Percentiles rank a stretch among this genome's conserved stretches.
phyloP scores from a whole-genome alignment of 2,888 invertebrate genomes.

The Blastobasis adustella region DNA sequence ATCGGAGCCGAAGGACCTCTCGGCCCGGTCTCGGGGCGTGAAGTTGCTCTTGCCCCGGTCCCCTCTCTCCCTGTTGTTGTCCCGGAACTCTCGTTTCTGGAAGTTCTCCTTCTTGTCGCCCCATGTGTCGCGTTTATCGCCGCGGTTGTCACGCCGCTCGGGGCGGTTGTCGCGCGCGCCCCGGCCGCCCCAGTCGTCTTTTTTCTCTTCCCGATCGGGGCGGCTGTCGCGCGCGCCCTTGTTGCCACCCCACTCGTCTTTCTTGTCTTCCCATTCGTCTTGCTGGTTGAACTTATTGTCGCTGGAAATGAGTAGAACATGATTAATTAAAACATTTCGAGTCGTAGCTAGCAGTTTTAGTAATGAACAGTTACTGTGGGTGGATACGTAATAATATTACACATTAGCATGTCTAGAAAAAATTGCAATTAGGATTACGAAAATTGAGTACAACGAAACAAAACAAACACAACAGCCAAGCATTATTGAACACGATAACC shows the following conservation, averaged over 20 bases:
- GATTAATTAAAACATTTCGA: too few relatives aligned
- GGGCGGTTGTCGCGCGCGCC: conserved; percentile 21
- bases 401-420: too few relatives aligned
- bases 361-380: too few relatives aligned
- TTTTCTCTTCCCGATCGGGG: conserved; percentile 14
- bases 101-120: conserved; percentile 22
- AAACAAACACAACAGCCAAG: not conserved
- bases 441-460: not conserved
- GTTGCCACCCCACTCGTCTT: conserved; percentile 35
- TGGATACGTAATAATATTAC: too few relatives aligned
- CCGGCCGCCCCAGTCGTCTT: conserved; percentile 15
- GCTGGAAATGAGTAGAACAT: conserved; percentile 13
- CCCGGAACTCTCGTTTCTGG: conserved; percentile 30
- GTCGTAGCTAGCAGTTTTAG: too few relatives aligned
- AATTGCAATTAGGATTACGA: too few relatives aligned
- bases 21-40: conserved; percentile 50
- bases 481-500: conserved; percentile 12
- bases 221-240: conserved; percentile 17
- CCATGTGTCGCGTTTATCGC: conserved; percentile 16
- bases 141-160: conserved; percentile 22
- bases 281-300: conserved; percentile 13
- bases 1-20: conserved; percentile 44
- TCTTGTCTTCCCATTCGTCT: conserved; percentile 36
- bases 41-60: conserved; percentile 48
- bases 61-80: conserved; percentile 24